These are phyloP conservation scores for Stegana nigrithorax DNA, from an alignment of 2,888 invertebrate species.

Conservation along the genomic window DNA sequence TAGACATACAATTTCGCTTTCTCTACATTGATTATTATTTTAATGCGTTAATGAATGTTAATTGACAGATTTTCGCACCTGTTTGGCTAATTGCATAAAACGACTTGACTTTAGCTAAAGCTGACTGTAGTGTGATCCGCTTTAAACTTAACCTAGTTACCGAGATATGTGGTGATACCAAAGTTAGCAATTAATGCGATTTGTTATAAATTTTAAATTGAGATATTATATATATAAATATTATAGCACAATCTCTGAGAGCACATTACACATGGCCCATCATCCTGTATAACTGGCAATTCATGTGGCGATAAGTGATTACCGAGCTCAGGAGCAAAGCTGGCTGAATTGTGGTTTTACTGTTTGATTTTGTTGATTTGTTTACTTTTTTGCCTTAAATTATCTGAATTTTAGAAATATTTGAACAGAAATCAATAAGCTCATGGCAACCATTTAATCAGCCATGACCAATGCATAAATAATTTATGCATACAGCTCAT, in stretches of 20 bases:
- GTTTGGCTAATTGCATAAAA: slow-evolving; percentile 30
- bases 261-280: no score
- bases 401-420: no score
- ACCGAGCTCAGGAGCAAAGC: background rate
- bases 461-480: background rate
- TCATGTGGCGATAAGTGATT: no score
- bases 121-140: background rate
- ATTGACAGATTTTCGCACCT: slow-evolving; percentile 59
- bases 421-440: background rate
- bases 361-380: background rate
- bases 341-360: background rate
- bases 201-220: background rate
- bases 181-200: background rate
- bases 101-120: background rate
- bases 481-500: background rate
- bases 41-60: slow-evolving; percentile 48
- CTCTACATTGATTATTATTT: background rate
- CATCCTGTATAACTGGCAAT: no score
- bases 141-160: no score
- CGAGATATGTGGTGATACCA: no score
- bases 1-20: background rate
- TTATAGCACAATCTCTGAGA: no score
- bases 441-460: background rate
- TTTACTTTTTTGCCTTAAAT: background rate
- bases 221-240: background rate